phyloP scores from a whole-genome alignment of 1,140 invertebrate genomes.

The Heliconius eleuchia region DNA sequence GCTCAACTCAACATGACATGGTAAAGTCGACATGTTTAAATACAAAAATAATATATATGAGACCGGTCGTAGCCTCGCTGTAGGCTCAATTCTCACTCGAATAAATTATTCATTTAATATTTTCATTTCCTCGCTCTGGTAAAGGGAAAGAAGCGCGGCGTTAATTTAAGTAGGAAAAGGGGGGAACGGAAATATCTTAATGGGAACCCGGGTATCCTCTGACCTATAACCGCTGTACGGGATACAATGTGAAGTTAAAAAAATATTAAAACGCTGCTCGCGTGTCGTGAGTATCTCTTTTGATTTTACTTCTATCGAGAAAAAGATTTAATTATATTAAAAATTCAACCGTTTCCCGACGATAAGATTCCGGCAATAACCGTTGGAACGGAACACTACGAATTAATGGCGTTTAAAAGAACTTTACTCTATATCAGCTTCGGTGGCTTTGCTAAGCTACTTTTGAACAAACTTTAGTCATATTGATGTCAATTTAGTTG shows the following conservation, averaged over 20 bases:
- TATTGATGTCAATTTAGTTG: conserved; percentile 72
- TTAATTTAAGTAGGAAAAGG: no score
- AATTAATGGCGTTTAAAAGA: conserved; percentile 53
- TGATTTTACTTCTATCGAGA: neutral
- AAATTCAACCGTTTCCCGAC: conserved; percentile 35
- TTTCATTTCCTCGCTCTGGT: no score
- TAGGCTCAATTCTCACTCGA: no score
- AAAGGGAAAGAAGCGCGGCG: no score
- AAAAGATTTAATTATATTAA: conserved; percentile 39
- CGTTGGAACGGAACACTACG: conserved; percentile 44
- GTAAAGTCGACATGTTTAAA: no score
- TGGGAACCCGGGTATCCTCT: no score
- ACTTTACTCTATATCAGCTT: conserved; percentile 51
- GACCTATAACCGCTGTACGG: no score
- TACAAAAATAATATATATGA: no score
- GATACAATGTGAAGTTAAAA: neutral
- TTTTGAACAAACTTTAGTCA: conserved; percentile 54
- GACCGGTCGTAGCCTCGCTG: no score
- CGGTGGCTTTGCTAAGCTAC: conserved; percentile 47
- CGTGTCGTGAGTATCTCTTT: conserved; percentile 12
- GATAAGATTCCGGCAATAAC: conserved; percentile 36
- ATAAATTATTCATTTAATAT: no score
- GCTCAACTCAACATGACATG: no score
- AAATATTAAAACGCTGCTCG: neutral
- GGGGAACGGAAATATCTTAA: no score